phyloP scores from a whole-genome alignment of 2,113 vertebrate species.

The Heptranchias perlo region DNA sequence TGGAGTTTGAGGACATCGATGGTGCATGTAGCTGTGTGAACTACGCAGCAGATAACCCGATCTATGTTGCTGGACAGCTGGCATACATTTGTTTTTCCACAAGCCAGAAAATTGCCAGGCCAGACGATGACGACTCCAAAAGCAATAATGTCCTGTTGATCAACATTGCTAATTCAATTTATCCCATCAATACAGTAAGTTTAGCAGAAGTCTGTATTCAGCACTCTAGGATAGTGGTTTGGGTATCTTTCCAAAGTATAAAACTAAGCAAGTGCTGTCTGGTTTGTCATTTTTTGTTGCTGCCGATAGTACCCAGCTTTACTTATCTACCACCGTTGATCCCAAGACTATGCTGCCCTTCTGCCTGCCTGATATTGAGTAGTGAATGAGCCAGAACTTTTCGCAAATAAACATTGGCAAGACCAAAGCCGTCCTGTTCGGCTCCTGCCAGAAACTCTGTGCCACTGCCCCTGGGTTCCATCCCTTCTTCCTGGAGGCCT shows the following conservation, averaged over 20 bases:
- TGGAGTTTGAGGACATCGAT: constrained; percentile 39
- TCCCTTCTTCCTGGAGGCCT: neutral
- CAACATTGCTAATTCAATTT: constrained; percentile 36
- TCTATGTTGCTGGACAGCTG: constrained; percentile 37
- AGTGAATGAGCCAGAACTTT: too few relatives aligned
- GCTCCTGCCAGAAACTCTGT: neutral
- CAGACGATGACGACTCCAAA: constrained; percentile 28
- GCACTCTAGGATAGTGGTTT: neutral
- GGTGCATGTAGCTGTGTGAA: constrained; percentile 37
- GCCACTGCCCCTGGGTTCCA: neutral
- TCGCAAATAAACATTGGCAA: neutral
- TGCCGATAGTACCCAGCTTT: too few relatives aligned
- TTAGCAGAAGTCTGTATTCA: neutral
- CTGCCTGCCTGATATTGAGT: too few relatives aligned
- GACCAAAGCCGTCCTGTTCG: neutral
- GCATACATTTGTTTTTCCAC: constrained; percentile 39
- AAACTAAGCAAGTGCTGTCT: neutral
- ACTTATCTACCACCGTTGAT: too few relatives aligned
- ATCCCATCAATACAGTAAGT: constrained; percentile 39
- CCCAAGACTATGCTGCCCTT: too few relatives aligned
- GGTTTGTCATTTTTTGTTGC: neutral
- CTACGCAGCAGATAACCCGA: constrained; percentile 31
- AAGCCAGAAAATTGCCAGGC: constrained; percentile 40
- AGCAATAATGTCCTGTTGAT: constrained; percentile 39
- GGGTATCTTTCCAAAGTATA: neutral